A percentile compares a stretch with the other conserved stretches of the same genome.
Conservation (phyloP, 2,888 invertebrate genomes). For the Trichogramma evanescens region DNA sequence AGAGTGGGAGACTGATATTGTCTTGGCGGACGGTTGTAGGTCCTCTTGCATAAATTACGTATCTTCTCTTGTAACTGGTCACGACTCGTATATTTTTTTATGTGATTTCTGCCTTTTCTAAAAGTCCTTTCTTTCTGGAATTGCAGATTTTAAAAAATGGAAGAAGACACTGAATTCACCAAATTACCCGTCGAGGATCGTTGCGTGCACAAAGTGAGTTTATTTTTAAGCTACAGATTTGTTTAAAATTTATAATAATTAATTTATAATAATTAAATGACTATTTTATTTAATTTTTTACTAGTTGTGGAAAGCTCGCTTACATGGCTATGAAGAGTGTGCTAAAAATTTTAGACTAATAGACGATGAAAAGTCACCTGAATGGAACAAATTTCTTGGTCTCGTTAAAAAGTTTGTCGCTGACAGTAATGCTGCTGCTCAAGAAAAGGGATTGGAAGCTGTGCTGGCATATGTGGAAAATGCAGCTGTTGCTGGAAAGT, state of each 20-base stretch:
- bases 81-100: no score
- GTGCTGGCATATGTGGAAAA: constrained; percentile 86
- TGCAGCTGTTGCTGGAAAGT: constrained; percentile 78
- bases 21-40: no score
- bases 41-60: no score
- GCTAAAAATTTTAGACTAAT: constrained; percentile 79
- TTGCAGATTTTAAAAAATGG: constrained; percentile 52
- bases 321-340: constrained; percentile 90
- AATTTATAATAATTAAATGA: not conserved
- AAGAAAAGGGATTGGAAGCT: constrained; percentile 92
- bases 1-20: no score
- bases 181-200: constrained; percentile 84
- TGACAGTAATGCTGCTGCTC: constrained; percentile 91
- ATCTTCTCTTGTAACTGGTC: no score
- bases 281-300: constrained; percentile 3
- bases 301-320: constrained; percentile 87
- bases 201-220: constrained; percentile 74
- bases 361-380: constrained; percentile 88
- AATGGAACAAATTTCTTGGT: constrained; percentile 86
- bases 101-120: no score
- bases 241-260: not conserved
- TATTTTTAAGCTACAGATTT: not conserved
- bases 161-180: constrained; percentile 80
- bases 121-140: not conserved
- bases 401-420: constrained; percentile 89